Evolutionary conservation across 2,888 invertebrate genomes (phyloP).

Genomic region (Rhamnusium bicolor): DNA sequence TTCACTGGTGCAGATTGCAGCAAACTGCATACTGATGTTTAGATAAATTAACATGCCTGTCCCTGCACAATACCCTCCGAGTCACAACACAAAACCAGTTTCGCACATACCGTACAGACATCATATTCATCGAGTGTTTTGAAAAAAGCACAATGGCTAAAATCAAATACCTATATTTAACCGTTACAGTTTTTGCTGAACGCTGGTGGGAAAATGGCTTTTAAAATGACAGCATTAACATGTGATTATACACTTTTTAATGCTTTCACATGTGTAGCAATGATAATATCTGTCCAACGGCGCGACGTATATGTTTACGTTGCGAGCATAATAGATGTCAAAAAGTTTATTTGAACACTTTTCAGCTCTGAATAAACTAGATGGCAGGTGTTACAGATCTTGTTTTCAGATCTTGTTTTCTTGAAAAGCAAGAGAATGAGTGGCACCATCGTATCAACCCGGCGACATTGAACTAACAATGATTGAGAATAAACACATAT

Average conservation of each 20-base stretch:
- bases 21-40: slow-evolving; percentile 17
- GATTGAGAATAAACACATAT: slow-evolving; percentile 19
- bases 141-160: background rate
- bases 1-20: slow-evolving; percentile 17
- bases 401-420: slow-evolving; percentile 20
- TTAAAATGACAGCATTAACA: slow-evolving; percentile 19
- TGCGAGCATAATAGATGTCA: slow-evolving; percentile 10
- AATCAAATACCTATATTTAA: background rate
- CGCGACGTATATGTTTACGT: slow-evolving; percentile 17
- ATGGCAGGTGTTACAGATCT: slow-evolving; percentile 22
- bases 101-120: background rate
- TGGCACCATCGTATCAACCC: background rate
- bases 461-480: background rate
- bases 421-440: slow-evolving; percentile 1
- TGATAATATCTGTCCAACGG: slow-evolving; percentile 11
- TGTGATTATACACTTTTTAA: slow-evolving; percentile 18
- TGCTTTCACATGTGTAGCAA: slow-evolving; percentile 17
- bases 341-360: slow-evolving; percentile 28
- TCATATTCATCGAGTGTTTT: background rate
- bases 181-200: slow-evolving; percentile 1
- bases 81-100: slow-evolving; percentile 2
- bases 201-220: slow-evolving; percentile 5
- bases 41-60: background rate
- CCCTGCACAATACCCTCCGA: background rate
- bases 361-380: slow-evolving; percentile 8